Evolutionary conservation across 2,888 invertebrate species (phyloP), one percentile per base, ranked within the genome.

Genomic region (Amiota minor): DNA sequence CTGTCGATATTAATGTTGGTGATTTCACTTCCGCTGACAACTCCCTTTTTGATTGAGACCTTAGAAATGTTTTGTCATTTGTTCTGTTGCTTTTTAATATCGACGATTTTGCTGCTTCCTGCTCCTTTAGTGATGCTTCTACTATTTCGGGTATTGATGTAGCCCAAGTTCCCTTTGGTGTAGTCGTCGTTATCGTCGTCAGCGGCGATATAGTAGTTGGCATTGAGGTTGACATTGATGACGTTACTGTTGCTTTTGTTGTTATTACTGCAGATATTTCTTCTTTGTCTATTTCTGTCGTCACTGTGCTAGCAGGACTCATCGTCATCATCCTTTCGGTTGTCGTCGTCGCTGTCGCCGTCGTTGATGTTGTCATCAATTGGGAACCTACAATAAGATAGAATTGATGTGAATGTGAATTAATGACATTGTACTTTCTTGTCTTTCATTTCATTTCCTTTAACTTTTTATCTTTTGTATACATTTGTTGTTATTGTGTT

Each of bases 1-100:
- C 75, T 75, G 46, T 56, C 45, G 76, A 77, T 80, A 81, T 82
- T 78, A 80, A 85, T 83, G 86, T 72, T 73, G 75, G 71, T 79
- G 81, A 78, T 74, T 80, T 74, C 76, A 77, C 74, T 74, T 75
- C 74, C 75, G 70, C 76, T 77, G 70, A 62, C 64, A 64, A 46
- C 18, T 62, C 74, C 74, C 78, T 74, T 71, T 78, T 85, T 80
- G 86, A 83, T 85, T 86, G 86, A 85, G 80, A 81, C 81, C 78
- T 83, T 78, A 81, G 82, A 81, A 84, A 81, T 81, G 80, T 81
- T 77, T 74, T 78, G 77, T 81, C 85, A 81, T 86, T 84, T 83
- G 80, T 88, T 78, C 78, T 81, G 77, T 79, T 80, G 80, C 81
- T 81, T 76, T 81, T 79, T 82, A 82, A 82, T 83, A 83, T 84